Base-by-base conservation (phyloP, 2,797 vertebrate genomes). In the Cygnus olor region DNA sequence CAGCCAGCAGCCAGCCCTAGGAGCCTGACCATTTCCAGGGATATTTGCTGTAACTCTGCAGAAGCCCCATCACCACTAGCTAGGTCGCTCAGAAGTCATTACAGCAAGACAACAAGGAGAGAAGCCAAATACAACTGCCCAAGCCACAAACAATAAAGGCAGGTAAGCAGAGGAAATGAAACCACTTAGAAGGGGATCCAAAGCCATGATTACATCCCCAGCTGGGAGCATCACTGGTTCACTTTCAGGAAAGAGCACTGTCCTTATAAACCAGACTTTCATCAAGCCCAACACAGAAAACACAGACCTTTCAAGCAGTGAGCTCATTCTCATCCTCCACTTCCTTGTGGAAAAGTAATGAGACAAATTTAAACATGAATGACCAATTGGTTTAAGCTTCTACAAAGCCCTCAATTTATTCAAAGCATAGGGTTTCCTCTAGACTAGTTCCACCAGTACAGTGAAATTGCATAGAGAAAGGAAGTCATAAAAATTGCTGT, bases 381-480 rank as follows among this genome's bases (percentile, higher is more conserved):
- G 63, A 91, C 63, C 60, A 77, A 95, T 32, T 22, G 51, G 28
- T 85, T 92, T 92, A 78, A 85, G 65, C 81, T 80, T 87, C 90
- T 88, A 25, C 61, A 91, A 83, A 91, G 18, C 32, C 65, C 78
- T 53, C 51, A 49, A 28, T 80, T 69, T 72, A 78, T 71, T 91
- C 51, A 88, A 84, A 30, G 61, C 34, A 72, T 30, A 63, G 53
- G 40, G 89, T 38, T 78, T 80, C 49, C 80, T 89, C 69, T 91
- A 69, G 89, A 78, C 69, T 47, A 89, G 63, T 63, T 94, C 85
- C 34, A 89, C 72, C 4, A 4, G 70, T 72, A 30, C 71, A 89
- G 58, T 53, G 44, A 93, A 88, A 92, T 58, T 42, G 78, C 19
- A 44, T 4, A 70, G n/a, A 80, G 40, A 84, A 93, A 88, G 61